Percentiles rank a stretch among this genome's conserved stretches.
phyloP scores from a whole-genome alignment of 2,797 vertebrate genomes.

The Oophaga sylvatica region DNA sequence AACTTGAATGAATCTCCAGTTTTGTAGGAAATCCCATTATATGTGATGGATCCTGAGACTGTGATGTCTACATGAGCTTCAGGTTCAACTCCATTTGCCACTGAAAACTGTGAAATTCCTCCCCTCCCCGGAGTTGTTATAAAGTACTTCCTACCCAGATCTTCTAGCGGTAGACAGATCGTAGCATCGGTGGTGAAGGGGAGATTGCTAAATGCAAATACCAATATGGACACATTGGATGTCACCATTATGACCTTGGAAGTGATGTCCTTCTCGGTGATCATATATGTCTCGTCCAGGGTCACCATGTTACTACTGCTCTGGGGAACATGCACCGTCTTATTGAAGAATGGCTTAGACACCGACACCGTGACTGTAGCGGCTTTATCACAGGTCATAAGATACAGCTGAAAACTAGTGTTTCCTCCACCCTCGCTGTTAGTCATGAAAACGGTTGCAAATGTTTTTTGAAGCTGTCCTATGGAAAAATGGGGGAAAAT shows the following conservation, averaged over 20 bases:
- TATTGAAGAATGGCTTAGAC: conserved; percentile 8
- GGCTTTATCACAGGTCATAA: conserved; percentile 45
- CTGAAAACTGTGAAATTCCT: conserved; percentile 18
- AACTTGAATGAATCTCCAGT: conserved; percentile 15
- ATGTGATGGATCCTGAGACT: conserved; percentile 36
- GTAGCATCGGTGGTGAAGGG: conserved; percentile 17
- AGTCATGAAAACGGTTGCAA: conserved; percentile 38
- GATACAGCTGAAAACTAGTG: conserved; percentile 26
- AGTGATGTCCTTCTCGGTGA: conserved; percentile 15
- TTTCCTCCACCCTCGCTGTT: background rate
- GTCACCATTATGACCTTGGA: conserved; percentile 25
- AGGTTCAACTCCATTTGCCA: conserved; percentile 39
- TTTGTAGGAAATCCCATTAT: conserved; percentile 22
- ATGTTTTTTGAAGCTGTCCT: conserved; percentile 30
- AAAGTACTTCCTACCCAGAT: conserved; percentile 50
- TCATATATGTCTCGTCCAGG: conserved; percentile 32
- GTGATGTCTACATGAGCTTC: background rate
- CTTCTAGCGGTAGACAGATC: conserved; percentile 22
- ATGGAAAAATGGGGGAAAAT: background rate
- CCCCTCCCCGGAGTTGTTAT: background rate
- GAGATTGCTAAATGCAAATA: conserved; percentile 13
- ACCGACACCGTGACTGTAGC: conserved; percentile 28
- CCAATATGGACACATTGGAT: background rate
- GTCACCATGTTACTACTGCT: conserved; percentile 19
- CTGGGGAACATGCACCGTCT: conserved; percentile 30